Base-by-base conservation (phyloP, 2,113 vertebrate genomes). In the Myotis lucifugus region DNA sequence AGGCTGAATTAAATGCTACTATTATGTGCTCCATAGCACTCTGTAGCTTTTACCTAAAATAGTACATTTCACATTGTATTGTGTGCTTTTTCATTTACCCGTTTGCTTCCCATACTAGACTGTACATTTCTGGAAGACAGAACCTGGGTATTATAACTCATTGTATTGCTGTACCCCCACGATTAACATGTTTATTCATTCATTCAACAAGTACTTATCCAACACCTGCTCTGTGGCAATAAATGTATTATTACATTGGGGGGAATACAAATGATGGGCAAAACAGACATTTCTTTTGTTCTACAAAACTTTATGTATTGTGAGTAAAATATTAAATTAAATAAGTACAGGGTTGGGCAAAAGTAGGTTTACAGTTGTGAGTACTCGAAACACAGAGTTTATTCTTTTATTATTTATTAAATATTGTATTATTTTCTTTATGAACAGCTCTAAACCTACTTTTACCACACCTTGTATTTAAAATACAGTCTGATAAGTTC, bases 291-390 rank as follows among this genome's bases (percentile, higher is more conserved):
- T 93, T 59, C 69, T 2, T 32, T 74, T 87, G 9, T 34, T 42
- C 29, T 69, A 42, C 34, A 90, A 88, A 87, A 92, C 40, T 78
- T 82, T 66, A 73, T 50, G 70, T 54, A 32, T 56, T 79, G 10
- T 69, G 15, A 90, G 67, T 66, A 76, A 76, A 96, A 92, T 91
- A 86, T 40, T 76, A 42, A 82, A 56, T 40, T 50, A 25, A 81
- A 81, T 40, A 18, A 54, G 32, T 2, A 76, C 2, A 19, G 17
- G 2, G 8, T 32, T 8, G 4, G 46, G 27, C 46, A 48, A 76
- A 48, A 76, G 74, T 77, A 77, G 29, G 9, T 77, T 77, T 50
- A n/a, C 8, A 77, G 29, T n/a, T 77, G 46, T 77, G 46, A n/a
- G 40, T 76, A 50, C 46, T 50, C 8, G 1, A 76, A 76, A 11